These are phyloP conservation scores for Eumacrocentrus americanus DNA, from an alignment of 2,888 invertebrate species.

Conservation along the genomic window DNA sequence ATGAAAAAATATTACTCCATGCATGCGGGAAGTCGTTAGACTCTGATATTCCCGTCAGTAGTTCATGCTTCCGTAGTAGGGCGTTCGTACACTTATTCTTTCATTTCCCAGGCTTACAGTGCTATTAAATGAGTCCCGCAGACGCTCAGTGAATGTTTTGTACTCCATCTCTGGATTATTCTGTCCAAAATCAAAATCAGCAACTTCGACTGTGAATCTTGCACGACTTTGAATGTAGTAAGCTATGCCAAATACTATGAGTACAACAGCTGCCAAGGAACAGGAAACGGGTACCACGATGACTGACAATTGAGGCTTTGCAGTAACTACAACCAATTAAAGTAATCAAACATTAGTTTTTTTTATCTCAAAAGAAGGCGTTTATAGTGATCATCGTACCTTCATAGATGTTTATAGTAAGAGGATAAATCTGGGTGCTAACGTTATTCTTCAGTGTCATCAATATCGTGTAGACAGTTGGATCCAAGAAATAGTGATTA, in stretches of 20 bases:
- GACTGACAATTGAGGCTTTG: conserved; percentile 83
- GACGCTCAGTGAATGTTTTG: conserved; percentile 83
- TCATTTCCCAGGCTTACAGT: conserved; percentile 61
- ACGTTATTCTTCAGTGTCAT: conserved; percentile 81
- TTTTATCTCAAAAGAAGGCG: neutral
- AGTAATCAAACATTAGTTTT: conserved; percentile 5
- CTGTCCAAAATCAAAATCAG: conserved; percentile 89
- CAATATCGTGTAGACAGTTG: conserved; percentile 77
- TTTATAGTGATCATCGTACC: conserved; percentile 64
- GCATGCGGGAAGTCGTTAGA: conserved; percentile 23
- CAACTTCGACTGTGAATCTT: conserved; percentile 83
- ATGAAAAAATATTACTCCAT: conserved; percentile 34
- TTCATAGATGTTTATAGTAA: conserved; percentile 83
- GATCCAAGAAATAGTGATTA: conserved; percentile 72
- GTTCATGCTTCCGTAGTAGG: conserved; percentile 60
- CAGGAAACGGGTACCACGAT: conserved; percentile 87
- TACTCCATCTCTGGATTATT: conserved; percentile 81
- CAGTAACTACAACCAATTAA: conserved; percentile 66
- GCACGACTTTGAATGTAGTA: conserved; percentile 84
- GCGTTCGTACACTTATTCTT: conserved; percentile 48
- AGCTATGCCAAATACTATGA: conserved; percentile 86
- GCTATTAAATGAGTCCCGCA: conserved; percentile 77
- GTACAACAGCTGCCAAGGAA: conserved; percentile 79
- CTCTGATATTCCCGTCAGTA: conserved; percentile 23
- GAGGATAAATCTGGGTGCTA: conserved; percentile 71